phyloP scores from a whole-genome alignment of 2,113 vertebrate species.

The Nothocercus nigrocapillus region DNA sequence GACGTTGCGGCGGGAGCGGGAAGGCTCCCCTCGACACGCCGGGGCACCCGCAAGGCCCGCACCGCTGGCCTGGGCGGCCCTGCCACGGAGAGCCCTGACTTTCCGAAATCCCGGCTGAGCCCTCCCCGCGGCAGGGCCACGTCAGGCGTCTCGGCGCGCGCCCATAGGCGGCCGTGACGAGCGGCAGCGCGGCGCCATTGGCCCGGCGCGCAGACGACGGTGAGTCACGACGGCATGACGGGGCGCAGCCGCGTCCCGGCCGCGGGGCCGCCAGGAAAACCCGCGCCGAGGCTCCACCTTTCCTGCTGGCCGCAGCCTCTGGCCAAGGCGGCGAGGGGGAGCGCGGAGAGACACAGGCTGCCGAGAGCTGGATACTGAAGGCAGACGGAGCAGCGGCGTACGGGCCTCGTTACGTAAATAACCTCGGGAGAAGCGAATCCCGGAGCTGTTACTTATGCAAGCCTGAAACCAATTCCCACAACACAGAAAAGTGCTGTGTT shows the following conservation, averaged over 20 bases:
- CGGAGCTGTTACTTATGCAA: background rate
- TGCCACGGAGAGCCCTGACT: background rate
- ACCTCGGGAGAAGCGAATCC: background rate
- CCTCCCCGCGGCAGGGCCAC: slow-evolving; percentile 26
- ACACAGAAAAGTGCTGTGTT: background rate
- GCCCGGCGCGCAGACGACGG: background rate
- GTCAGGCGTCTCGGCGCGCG: background rate
- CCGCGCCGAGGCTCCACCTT: background rate
- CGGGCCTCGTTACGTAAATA: slow-evolving; percentile 39
- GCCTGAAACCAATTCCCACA: accelerated
- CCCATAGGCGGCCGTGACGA: background rate
- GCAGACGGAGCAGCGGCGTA: slow-evolving; percentile 15
- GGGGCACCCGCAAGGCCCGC: background rate
- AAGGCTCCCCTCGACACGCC: background rate
- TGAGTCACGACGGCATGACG: background rate
- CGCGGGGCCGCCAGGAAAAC: background rate
- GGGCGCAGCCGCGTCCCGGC: background rate
- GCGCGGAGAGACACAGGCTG: accelerated
- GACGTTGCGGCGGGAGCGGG: accelerated
- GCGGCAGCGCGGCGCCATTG: background rate
- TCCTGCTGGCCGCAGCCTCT: background rate
- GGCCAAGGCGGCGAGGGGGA: background rate
- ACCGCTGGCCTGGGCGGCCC: background rate
- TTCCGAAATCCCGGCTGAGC: background rate
- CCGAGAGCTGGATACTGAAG: background rate